These are phyloP conservation scores for Bufo gargarizans DNA, from an alignment of 2,113 vertebrate genomes.

Conservation along the genomic window DNA sequence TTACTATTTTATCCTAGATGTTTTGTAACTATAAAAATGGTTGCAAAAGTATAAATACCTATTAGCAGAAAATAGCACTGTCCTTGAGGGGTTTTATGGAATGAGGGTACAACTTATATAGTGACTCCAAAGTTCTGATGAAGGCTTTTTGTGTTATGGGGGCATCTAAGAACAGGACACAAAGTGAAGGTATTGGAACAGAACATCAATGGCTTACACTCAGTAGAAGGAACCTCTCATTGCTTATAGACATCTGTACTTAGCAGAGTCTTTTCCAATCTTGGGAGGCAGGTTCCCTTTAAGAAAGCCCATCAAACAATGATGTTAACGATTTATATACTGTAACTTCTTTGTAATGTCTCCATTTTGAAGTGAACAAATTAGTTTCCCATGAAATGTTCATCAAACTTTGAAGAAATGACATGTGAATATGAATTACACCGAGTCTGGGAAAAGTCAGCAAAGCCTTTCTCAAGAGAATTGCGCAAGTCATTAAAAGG, in stretches of 20 bases:
- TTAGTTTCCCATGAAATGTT: slow-evolving; percentile 25
- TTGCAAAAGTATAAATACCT: too few species aligned
- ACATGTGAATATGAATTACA: slow-evolving; percentile 51
- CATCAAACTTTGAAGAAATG: slow-evolving; percentile 18
- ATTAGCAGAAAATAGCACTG: too few species aligned
- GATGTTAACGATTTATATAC: background rate
- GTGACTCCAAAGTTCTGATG: background rate
- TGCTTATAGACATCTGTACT: background rate
- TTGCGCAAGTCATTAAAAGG: slow-evolving; percentile 68
- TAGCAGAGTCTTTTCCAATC: too few species aligned
- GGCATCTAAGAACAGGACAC: background rate
- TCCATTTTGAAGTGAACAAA: background rate
- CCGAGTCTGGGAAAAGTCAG: slow-evolving; percentile 62
- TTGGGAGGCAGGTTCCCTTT: background rate
- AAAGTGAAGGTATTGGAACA: background rate
- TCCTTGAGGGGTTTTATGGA: too few species aligned
- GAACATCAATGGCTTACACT: too few species aligned
- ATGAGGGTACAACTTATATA: too few species aligned
- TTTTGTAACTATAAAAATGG: too few species aligned
- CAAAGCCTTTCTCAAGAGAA: slow-evolving; percentile 65
- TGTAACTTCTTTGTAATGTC: rapidly evolving
- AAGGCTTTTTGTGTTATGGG: too few species aligned
- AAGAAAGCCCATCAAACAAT: background rate
- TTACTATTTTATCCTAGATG: too few species aligned
- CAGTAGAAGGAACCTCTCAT: background rate